phyloP scores from a whole-genome alignment of 2,797 vertebrate genomes.

The Enteromius trimaculatus region DNA sequence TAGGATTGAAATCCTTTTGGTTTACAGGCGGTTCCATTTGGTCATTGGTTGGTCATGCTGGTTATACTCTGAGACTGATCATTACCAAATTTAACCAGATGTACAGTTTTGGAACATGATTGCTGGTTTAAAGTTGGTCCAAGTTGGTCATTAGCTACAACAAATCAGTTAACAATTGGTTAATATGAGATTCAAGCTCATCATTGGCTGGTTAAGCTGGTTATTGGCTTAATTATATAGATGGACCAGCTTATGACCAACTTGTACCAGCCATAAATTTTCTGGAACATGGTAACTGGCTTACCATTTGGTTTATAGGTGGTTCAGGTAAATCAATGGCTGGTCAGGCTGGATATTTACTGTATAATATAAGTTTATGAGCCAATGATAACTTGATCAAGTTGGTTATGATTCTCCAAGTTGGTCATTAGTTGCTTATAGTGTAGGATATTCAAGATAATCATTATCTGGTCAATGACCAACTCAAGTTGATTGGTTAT shows the following conservation, averaged over 20 bases:
- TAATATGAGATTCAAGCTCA: not conserved
- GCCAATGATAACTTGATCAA: too few relatives aligned
- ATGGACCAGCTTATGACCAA: not conserved
- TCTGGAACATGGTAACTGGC: too few relatives aligned
- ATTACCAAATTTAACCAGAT: not conserved
- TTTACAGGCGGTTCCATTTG: not conserved
- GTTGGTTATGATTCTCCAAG: not conserved
- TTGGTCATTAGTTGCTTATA: not conserved
- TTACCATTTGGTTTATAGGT: too few relatives aligned
- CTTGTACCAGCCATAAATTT: too few relatives aligned
- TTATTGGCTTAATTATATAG: not conserved
- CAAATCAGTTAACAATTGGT: not conserved
- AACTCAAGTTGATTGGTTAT: too few relatives aligned
- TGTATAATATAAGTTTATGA: too few relatives aligned
- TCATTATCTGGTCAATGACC: too few relatives aligned
- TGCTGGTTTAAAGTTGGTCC: not conserved
- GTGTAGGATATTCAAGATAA: not conserved
- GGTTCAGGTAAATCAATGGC: too few relatives aligned
- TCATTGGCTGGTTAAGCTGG: not conserved
- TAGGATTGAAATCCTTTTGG: conserved; percentile 11
- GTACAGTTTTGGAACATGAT: not conserved
- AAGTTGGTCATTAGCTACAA: not conserved
- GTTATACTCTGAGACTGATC: not conserved
- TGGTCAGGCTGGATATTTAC: too few relatives aligned
- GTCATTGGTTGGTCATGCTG: not conserved